These are phyloP conservation scores for Steinernema hermaphroditum DNA, from an alignment of 2,888 invertebrate species.

Conservation along the genomic window DNA sequence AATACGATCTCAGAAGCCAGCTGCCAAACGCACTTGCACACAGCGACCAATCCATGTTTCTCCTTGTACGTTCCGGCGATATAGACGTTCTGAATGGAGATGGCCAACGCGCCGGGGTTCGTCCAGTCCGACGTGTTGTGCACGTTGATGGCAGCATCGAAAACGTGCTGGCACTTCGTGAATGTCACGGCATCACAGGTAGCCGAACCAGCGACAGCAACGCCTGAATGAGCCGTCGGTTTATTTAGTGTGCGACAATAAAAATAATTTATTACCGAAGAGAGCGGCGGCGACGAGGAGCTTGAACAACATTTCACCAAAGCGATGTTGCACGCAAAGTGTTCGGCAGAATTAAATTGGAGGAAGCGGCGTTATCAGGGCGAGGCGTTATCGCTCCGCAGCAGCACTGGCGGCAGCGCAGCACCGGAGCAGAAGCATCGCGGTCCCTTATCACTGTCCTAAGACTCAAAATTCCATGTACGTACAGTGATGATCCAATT, in stretches of 20 bases:
- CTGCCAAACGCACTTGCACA: conserved; percentile 42
- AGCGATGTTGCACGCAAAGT: conserved; percentile 16
- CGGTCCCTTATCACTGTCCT: background rate
- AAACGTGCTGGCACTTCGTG: background rate
- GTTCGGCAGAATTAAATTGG: conserved; percentile 16
- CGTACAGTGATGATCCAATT: conserved; percentile 12
- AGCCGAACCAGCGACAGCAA: background rate
- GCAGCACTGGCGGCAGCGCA: background rate
- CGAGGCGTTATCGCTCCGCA: conserved; percentile 4
- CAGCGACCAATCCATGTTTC: conserved; percentile 40
- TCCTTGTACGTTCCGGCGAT: conserved; percentile 39
- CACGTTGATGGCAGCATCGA: conserved; percentile 10
- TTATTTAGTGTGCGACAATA: background rate
- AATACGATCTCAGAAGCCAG: background rate
- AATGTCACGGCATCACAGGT: background rate
- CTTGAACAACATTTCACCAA: conserved; percentile 1
- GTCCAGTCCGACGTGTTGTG: conserved; percentile 38
- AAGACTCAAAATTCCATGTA: conserved; percentile 8
- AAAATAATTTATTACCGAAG: background rate
- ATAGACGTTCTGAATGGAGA: conserved; percentile 47
- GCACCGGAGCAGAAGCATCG: background rate
- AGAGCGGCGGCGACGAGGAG: background rate
- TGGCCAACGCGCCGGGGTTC: conserved; percentile 44
- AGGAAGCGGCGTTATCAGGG: conserved; percentile 16
- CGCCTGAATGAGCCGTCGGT: background rate